A percentile compares a stretch with the other conserved stretches of the same genome.
phyloP scores from a whole-genome alignment of 2,113 vertebrate genomes.

The Callithrix jacchus region DNA sequence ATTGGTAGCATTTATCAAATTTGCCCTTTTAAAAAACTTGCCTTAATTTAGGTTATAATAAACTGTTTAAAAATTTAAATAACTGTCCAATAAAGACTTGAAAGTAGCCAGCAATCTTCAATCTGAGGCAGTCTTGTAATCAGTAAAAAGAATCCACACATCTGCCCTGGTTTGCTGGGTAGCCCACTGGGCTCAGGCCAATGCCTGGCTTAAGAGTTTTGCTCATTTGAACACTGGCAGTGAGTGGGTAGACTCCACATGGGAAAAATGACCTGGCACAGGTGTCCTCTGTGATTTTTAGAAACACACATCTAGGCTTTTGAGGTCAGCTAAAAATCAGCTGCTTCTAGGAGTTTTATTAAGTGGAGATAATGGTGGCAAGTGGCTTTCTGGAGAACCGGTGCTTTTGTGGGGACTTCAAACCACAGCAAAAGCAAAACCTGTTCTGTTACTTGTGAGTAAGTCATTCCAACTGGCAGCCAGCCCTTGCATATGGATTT shows the following conservation, averaged over 20 bases:
- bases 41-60: neutral
- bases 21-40: neutral
- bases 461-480: neutral
- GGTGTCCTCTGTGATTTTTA: neutral
- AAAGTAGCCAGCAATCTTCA: accelerated
- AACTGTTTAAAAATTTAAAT: neutral
- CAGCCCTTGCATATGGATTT: neutral
- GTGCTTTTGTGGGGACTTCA: neutral
- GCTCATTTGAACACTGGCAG: neutral
- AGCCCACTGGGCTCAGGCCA: neutral
- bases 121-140: neutral
- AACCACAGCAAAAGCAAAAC: neutral
- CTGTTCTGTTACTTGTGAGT: neutral
- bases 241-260: accelerated
- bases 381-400: neutral
- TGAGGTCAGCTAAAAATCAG: neutral
- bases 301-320: neutral
- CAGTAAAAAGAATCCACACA: neutral
- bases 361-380: neutral
- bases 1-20: neutral
- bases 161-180: neutral
- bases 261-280: neutral
- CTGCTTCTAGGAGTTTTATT: neutral
- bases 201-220: neutral
- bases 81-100: neutral